Evolutionary conservation across 1,140 invertebrate genomes (phyloP), one percentile per base, ranked within the genome.

Genomic region (Diachasmimorpha longicaudata): DNA sequence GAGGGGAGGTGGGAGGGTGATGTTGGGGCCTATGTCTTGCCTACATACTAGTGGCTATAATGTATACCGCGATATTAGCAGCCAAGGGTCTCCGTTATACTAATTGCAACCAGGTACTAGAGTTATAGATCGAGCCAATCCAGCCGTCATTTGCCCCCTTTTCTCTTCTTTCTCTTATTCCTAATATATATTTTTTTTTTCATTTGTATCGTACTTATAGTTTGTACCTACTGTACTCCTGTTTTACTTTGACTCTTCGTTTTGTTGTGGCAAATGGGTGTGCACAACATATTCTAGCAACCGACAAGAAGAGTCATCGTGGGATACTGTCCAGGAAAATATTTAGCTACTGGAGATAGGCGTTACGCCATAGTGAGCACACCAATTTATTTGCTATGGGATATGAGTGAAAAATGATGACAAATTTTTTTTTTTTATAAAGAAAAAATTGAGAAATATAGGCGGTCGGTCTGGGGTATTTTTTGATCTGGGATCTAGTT

Each of bases 81-180:
- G 74, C 70, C 48, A 19, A 55, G 67, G 36, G 23, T 72, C 55
- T 70, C 77, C 77, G 78, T 79, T 79, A 79, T 79, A 72, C 78
- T 79, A 79, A 79, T 79, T 79, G 69, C 74, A 72, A 69, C 37
- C 70, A 76, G 69, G 71, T 69, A 72, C 52, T 70, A 74, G 78
- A 76, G 70, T 79, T 77, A 79, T 77, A 73, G 75, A 77, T 77
- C 78, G 75, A 72, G 74, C 23, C 46, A 63, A 75, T 75, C 42
- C 46, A 70, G 39, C 19, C 37, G 13, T 21, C 46, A 14, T 73
- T 36, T 44, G 2, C 6, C n/a, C n/a, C n/a, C 13, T 9, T 9
- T n/a, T 9, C 14, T 23, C 39, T 31, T 14, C 16, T 42, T 42
- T 66, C 19, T 63, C 63, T 66, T 58, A 46, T 19, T 52, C 46